phyloP scores from a whole-genome alignment of 2,797 vertebrate genomes.

The Ciconia nigra region DNA sequence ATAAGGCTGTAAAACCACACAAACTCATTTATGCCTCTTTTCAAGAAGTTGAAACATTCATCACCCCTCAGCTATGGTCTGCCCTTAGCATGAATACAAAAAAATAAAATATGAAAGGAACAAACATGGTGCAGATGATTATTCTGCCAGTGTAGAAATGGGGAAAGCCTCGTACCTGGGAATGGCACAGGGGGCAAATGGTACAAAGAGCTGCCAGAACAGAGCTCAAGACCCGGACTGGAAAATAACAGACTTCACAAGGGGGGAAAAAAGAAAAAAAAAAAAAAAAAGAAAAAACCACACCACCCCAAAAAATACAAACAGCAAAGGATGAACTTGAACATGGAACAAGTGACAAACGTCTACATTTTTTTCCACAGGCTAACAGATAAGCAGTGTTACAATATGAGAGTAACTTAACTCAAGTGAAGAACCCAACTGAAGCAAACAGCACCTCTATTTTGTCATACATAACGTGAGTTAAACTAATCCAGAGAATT shows the following conservation, averaged over 20 bases:
- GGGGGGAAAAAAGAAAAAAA: too few relatives aligned
- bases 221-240: background rate
- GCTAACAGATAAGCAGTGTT: background rate
- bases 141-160: accelerated
- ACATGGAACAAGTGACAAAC: background rate
- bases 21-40: background rate
- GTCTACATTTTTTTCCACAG: background rate
- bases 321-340: background rate
- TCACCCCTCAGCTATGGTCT: background rate
- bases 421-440: background rate
- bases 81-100: background rate
- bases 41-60: background rate
- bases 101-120: background rate
- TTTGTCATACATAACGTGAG: accelerated
- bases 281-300: too few relatives aligned
- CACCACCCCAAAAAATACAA: background rate
- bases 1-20: background rate
- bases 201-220: background rate
- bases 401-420: background rate
- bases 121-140: accelerated
- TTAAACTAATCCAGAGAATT: background rate
- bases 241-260: background rate
- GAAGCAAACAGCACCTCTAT: background rate
- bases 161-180: background rate
- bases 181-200: background rate